phyloP scores from a whole-genome alignment of 2,888 invertebrate species.

The Lagria hirta region DNA sequence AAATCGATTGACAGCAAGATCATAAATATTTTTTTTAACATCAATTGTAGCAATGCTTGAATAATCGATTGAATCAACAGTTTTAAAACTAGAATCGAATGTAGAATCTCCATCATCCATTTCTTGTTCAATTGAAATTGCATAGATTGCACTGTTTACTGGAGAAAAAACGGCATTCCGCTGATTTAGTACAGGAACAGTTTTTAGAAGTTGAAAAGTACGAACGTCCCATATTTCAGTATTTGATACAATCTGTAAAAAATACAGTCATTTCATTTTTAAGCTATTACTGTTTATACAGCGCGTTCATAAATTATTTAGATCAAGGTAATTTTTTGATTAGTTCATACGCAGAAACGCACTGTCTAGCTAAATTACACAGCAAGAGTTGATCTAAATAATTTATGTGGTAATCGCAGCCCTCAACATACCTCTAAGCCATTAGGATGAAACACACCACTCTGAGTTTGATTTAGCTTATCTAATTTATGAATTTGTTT shows the following conservation, averaged over 20 bases:
- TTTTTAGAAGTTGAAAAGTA: slow-evolving; percentile 90
- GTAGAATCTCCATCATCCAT: slow-evolving; percentile 70
- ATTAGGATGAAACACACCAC: slow-evolving; percentile 95
- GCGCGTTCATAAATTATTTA: background rate
- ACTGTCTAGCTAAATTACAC: background rate
- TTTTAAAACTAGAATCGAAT: slow-evolving; percentile 91
- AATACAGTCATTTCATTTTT: slow-evolving; percentile 10
- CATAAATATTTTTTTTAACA: slow-evolving; percentile 86
- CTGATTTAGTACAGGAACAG: slow-evolving; percentile 91
- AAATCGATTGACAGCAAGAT: slow-evolving; percentile 77
- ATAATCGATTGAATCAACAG: slow-evolving; percentile 92
- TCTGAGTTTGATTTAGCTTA: slow-evolving; percentile 92
- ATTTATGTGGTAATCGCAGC: background rate
- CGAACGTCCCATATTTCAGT: slow-evolving; percentile 98
- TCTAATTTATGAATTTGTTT: slow-evolving; percentile 96
- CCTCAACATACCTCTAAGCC: slow-evolving; percentile 74
- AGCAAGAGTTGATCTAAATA: too few relatives aligned
- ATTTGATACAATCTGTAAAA: slow-evolving; percentile 82
- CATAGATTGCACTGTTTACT: slow-evolving; percentile 84
- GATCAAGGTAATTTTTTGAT: too few relatives aligned
- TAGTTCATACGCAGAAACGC: too few relatives aligned
- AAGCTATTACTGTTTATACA: background rate
- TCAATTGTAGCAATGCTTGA: slow-evolving; percentile 93
- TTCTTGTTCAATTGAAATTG: slow-evolving; percentile 76
- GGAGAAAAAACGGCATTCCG: slow-evolving; percentile 87